These are phyloP conservation scores for Alfaro cultratus DNA, from an alignment of 2,797 vertebrate species.

Conservation along the genomic window DNA sequence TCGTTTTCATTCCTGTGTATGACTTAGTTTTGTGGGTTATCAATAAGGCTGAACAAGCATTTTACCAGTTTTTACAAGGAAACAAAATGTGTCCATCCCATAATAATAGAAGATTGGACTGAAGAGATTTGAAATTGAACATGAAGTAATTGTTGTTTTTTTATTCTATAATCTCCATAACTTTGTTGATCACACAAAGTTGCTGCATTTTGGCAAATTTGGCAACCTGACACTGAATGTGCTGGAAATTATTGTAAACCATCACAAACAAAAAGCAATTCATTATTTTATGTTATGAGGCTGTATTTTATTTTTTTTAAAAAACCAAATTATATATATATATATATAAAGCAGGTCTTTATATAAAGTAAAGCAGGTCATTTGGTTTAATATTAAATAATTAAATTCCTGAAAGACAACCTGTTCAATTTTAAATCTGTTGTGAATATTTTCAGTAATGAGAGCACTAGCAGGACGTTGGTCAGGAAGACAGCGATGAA, in stretches of 20 bases:
- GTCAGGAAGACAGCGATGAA: background rate
- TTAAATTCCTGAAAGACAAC: background rate
- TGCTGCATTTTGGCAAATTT: background rate
- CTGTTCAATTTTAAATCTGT: background rate
- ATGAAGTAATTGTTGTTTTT: background rate
- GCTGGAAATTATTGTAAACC: too few relatives aligned
- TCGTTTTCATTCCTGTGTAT: slow-evolving; percentile 20
- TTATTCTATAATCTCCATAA: background rate
- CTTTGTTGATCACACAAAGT: background rate
- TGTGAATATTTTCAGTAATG: background rate
- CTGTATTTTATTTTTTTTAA: background rate
- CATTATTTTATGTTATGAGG: background rate
- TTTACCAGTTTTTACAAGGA: background rate
- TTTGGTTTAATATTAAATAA: background rate
- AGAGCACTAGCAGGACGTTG: background rate
- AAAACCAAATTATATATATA: background rate
- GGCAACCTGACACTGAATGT: too few relatives aligned
- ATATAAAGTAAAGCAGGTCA: background rate
- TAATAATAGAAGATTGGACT: background rate
- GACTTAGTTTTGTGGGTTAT: slow-evolving; percentile 30
- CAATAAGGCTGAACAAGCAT: slow-evolving; percentile 11
- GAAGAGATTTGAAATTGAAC: background rate
- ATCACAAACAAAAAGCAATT: background rate
- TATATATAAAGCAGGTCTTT: too few relatives aligned
- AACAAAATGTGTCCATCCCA: background rate